phyloP scores from a whole-genome alignment of 2,888 invertebrate genomes.

The Dolichopus griseipennis region DNA sequence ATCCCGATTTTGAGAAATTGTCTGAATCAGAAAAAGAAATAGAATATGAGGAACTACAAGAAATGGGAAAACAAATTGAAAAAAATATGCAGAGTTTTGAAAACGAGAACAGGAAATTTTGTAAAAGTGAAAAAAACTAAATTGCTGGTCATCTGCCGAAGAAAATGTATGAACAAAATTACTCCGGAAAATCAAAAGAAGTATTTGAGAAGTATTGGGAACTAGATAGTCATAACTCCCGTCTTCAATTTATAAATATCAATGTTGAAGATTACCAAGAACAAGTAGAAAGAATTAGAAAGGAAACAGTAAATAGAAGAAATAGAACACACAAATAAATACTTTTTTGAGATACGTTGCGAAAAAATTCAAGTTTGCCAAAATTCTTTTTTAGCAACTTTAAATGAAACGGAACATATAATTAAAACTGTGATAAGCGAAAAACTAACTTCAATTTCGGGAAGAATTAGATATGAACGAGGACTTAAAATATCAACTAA shows the following conservation, averaged over 20 bases:
- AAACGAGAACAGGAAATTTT: background rate
- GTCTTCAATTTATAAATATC: background rate
- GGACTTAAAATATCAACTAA: slow-evolving; percentile 2
- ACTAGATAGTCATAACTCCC: slow-evolving; percentile 8
- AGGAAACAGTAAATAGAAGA: slow-evolving; percentile 7
- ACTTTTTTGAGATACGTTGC: slow-evolving; percentile 15
- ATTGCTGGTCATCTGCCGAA: background rate
- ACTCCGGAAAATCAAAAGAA: background rate
- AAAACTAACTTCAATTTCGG: slow-evolving; percentile 4
- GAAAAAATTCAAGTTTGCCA: slow-evolving; percentile 17
- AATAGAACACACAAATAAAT: slow-evolving; percentile 13
- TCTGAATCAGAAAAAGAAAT: background rate
- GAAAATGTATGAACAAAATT: slow-evolving; percentile 11
- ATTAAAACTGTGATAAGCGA: slow-evolving; percentile 17
- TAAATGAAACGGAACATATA: slow-evolving; percentile 18
- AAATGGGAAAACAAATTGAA: background rate
- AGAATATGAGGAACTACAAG: background rate
- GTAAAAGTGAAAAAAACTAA: background rate
- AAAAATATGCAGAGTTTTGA: background rate
- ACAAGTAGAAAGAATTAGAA: background rate
- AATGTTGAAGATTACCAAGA: slow-evolving; percentile 5
- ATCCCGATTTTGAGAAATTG: too few relatives aligned
- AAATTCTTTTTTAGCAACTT: slow-evolving; percentile 17
- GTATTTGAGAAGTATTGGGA: background rate
- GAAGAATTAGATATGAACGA: slow-evolving; percentile 9